These are phyloP conservation scores for Dynastes grantii DNA, from an alignment of 2,888 invertebrate species.

Conservation along the genomic window DNA sequence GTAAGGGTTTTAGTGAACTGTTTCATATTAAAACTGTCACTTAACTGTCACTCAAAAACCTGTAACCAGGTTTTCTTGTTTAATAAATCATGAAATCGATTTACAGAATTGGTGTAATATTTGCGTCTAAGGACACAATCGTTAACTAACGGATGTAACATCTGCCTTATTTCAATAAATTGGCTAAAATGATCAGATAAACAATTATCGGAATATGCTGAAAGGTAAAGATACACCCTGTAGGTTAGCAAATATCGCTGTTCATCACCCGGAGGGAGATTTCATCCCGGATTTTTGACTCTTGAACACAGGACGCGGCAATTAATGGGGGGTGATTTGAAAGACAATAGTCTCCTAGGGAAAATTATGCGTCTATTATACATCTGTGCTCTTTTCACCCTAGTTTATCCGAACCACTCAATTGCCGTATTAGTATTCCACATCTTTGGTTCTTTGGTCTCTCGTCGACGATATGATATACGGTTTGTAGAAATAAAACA, in stretches of 20 bases:
- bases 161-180: no score
- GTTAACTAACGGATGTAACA: no score
- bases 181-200: not conserved
- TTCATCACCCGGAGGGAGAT: slow-evolving; percentile 21
- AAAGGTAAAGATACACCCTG: not conserved
- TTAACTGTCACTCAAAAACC: no score
- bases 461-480: not conserved
- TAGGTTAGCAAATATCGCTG: slow-evolving; percentile 40
- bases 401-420: slow-evolving; percentile 47
- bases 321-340: slow-evolving; percentile 67
- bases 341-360: slow-evolving; percentile 68
- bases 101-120: no score
- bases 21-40: no score
- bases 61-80: no score
- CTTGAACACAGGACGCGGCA: slow-evolving; percentile 55
- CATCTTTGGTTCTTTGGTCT: not conserved
- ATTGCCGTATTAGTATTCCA: slow-evolving; percentile 14
- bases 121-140: no score
- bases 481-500: not conserved
- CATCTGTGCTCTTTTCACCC: slow-evolving; percentile 65
- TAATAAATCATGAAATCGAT: no score
- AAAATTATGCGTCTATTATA: slow-evolving; percentile 67
- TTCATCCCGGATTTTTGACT: slow-evolving; percentile 47
- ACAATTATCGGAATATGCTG: not conserved
- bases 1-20: no score